Conservation (phyloP, 2,113 vertebrate species). For the Oriolus oriolus region DNA sequence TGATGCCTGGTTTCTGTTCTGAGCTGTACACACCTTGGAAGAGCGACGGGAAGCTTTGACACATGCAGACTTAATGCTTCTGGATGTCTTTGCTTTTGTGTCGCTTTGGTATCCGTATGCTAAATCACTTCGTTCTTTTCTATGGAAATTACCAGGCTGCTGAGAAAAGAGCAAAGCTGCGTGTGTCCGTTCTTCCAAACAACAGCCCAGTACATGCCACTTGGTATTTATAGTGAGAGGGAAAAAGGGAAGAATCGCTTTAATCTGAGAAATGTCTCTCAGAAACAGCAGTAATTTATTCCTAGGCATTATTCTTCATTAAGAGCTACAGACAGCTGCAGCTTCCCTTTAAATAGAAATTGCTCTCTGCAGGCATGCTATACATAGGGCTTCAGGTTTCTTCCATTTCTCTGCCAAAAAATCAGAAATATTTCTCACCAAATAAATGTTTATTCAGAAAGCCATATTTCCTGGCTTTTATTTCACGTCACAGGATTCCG, state of each 20-base stretch:
- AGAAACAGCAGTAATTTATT: conserved; percentile 55
- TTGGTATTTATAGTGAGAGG: not conserved
- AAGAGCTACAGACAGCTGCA: conserved; percentile 60
- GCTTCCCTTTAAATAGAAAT: conserved; percentile 62
- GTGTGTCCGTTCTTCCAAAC: not conserved
- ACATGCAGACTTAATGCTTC: not conserved
- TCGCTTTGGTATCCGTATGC: not conserved
- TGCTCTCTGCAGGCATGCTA: conserved; percentile 32
- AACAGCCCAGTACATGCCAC: not conserved
- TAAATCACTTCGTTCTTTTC: not conserved
- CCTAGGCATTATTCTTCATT: conserved; percentile 60
- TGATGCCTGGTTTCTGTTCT: not conserved
- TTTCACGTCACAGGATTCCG: not conserved
- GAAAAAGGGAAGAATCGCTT: not conserved
- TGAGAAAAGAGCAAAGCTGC: not conserved
- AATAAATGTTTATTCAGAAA: conserved; percentile 65
- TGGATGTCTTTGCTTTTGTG: not conserved
- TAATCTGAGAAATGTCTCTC: conserved; percentile 37
- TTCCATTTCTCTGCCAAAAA: conserved; percentile 54
- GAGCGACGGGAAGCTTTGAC: not conserved
- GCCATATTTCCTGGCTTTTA: conserved; percentile 47
- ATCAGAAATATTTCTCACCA: conserved; percentile 56
- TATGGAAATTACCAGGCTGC: not conserved
- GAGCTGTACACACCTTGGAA: not conserved
- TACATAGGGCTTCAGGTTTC: conserved; percentile 57